These are phyloP conservation scores for Taenioides sp. DNA, from an alignment of 2,797 vertebrate genomes.

Conservation along the genomic window DNA sequence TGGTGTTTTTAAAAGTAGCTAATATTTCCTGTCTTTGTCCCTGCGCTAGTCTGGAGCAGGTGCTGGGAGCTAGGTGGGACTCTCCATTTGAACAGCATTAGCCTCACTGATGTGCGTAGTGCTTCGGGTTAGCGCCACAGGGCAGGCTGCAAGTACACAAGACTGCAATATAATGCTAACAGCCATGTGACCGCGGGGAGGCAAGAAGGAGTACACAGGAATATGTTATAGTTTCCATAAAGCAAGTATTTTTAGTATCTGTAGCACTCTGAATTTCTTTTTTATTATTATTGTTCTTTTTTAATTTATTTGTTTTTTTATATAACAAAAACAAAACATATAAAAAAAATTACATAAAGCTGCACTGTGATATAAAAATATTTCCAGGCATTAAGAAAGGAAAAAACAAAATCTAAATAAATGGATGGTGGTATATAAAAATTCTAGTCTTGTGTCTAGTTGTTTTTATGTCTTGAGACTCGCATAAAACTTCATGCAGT, in stretches of 20 bases:
- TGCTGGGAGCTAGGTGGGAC: constrained; percentile 1
- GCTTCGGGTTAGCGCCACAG: constrained; percentile 2
- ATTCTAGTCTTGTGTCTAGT: too few relatives aligned
- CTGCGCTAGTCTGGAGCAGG: constrained; percentile 6
- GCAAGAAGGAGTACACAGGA: neutral
- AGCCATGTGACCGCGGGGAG: neutral
- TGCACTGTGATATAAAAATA: too few relatives aligned
- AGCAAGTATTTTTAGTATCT: neutral
- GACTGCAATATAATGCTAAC: neutral
- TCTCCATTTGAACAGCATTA: neutral
- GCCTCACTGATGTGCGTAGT: neutral
- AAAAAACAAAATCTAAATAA: too few relatives aligned
- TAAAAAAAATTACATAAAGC: too few relatives aligned
- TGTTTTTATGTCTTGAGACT: too few relatives aligned
- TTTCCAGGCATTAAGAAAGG: too few relatives aligned
- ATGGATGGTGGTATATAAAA: too few relatives aligned
- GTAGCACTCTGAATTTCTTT: too few relatives aligned
- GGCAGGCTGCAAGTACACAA: neutral
- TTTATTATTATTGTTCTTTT: too few relatives aligned
- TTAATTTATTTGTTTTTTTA: too few relatives aligned
- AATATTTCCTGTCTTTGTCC: constrained; percentile 28
- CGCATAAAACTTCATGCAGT: too few relatives aligned
- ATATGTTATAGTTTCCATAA: neutral
- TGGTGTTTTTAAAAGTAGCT: constrained; percentile 5
- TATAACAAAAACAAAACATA: too few relatives aligned